Base-by-base conservation (phyloP, 2,888 invertebrate genomes). In the Girardia tigrina region DNA sequence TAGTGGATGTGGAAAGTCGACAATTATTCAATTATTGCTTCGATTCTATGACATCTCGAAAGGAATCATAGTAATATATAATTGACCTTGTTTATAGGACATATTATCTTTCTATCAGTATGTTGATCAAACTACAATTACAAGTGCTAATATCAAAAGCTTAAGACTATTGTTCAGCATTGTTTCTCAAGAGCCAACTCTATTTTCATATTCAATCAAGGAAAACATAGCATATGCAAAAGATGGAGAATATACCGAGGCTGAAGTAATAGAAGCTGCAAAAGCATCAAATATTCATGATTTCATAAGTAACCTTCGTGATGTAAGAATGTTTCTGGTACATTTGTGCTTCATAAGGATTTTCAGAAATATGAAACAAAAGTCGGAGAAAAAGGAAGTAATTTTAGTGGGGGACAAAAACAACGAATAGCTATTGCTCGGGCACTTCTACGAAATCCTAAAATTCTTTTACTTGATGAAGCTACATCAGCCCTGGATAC, bases 1-100 rank as follows among this genome's bases (percentile, higher is more conserved):
- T 1, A 91, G 91, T 78, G 93, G 93, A 0, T 91, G 91, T 81
- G 93, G 92, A 6, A 93, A 93, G 85, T 91, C 91, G 71, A 94
- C 93, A 0, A 89, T 90, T 73, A 89, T 93, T 76, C 90, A 91
- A 81, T 85, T 93, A 42, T 83, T 93, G 0, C 89, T 91, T 83
- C 85, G 92, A 77, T 91, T 91, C 82, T 94, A 93, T 82, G 91
- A 74, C 36, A 29, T 71, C 8, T 23, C 4, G 14, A 12, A 23
- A 16, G 71, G 71, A 29, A 23, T n/a, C 27, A 29, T 71, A 29
- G 71, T 71, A 29, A 71, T 6, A 2, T n/a, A 4, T 12, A 2
- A 2, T 12, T 27, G n/a, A n/a, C n/a, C 14, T 23, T 12, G 6
- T 6, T 12, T n/a, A 6, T 8, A 23, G n/a, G 14, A 26, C n/a